Evolutionary conservation across 2,888 invertebrate genomes (phyloP), one percentile per base, ranked within the genome.

Genomic region (Nemotelus pantherinus): DNA sequence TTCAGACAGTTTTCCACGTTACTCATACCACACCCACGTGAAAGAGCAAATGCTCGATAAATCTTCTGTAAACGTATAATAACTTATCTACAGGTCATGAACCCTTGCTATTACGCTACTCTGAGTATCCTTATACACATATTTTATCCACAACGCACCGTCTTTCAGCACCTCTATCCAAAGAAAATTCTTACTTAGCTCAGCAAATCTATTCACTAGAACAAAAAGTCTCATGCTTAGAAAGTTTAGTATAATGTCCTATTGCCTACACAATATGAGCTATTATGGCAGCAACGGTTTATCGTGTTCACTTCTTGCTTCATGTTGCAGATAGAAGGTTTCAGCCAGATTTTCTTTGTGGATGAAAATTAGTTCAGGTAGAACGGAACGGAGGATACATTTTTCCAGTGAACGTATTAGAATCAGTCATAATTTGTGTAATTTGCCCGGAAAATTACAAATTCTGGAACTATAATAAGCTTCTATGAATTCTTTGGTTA

Each of bases 251-350:
- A 39, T 7, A 50, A 68, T 39, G 68, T 25, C 39, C 50, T 72
- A 44, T 57, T 71, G 47, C 48, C 48, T 60, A 63, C 47, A 25
- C 25, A 25, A 25, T 25, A 25, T 74, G 48, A 43, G n/a, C 60
- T 48, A 74, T 74, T 74, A 72, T 57, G 71, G 45, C 58, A 48
- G 72, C 25, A 25, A 39, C 47, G 63, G 60, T 74, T 63, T 74
- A 63, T 60, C 63, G 50, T 63, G 72, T 47, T 72, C 60, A 44
- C 72, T 72, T 60, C 53, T 39, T 41, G 41, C 44, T 72, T 57
- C n/a, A 43, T 45, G 41, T 43, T 7, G 71, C 48, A 71, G 71
- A 74, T 48, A 74, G 60, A 74, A 4, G 60, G 60, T 57, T 45
- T 55, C n/a, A 50, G 39, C 25, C 47, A n/a, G 50, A 7, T 50